These are phyloP conservation scores for Drosophila willistoni DNA, from an alignment of 1,140 invertebrate genomes.

Conservation along the genomic window DNA sequence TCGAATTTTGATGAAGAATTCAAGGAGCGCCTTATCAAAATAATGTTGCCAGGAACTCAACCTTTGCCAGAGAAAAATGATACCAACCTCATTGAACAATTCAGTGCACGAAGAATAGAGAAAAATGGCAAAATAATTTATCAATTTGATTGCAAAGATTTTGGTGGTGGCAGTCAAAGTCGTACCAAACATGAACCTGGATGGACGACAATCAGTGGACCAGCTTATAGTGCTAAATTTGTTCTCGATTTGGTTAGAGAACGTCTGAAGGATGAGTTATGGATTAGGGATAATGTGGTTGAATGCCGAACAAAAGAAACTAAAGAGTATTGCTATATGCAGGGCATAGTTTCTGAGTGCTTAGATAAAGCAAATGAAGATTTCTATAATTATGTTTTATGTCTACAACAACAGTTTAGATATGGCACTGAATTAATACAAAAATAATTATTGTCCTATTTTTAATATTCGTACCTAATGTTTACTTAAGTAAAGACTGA, in stretches of 20 bases:
- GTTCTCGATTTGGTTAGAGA: constrained; percentile 1
- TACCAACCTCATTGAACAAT: not conserved
- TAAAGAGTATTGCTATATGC: not conserved
- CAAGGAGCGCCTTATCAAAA: not conserved
- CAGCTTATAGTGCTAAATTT: not conserved
- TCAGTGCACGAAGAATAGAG: constrained; percentile 3
- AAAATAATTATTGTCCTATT: not conserved
- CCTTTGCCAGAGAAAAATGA: not conserved
- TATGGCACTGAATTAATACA: not conserved
- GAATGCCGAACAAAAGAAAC: not conserved
- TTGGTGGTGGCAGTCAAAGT: not conserved
- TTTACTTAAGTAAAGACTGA: no score
- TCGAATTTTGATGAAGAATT: constrained; percentile 7
- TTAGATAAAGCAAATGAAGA: not conserved
- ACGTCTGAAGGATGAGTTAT: not conserved
- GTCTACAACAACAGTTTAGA: not conserved
- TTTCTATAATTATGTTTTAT: constrained; percentile 8
- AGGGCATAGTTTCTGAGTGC: not conserved
- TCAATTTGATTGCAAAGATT: constrained; percentile 9
- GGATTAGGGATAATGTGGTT: constrained; percentile 5
- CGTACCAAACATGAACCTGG: not conserved
- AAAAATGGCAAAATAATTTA: not conserved
- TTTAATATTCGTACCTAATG: no score
- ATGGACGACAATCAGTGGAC: not conserved
- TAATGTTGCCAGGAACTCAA: not conserved